Evolutionary conservation across 2,797 vertebrate genomes (phyloP), one percentile per base, ranked within the genome.

Genomic region (Falco naumanni): DNA sequence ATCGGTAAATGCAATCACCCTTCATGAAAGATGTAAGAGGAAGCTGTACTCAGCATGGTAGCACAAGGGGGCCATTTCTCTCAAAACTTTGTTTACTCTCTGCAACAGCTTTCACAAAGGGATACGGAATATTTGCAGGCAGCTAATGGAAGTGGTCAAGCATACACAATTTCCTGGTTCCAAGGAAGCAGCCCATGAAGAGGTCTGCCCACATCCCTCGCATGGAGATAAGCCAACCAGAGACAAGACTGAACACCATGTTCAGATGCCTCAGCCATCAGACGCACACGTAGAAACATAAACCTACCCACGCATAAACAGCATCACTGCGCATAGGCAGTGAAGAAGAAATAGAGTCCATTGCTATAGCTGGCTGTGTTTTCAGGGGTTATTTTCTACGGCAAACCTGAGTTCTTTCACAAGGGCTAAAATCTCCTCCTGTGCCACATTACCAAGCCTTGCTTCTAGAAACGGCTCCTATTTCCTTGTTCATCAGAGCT

Each of bases 211-310:
- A 19, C 21, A 71, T 47, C 5, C 11, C 14, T 50, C 29, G 9
- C 29, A 54, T 26, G 26, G 43, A 70, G 41, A 15, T 16, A 77
- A 80, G 14, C 9, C 68, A 25, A 45, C 5, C 13, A 37, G n/a
- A 48, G 11, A 37, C 79, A 81, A 63, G 18, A 33, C 8, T 25
- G 57, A 91, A 26, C 1, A 13, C 25, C n/a, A 31, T 0, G 0
- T 60, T 66, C 47, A 16, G 29, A 65, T 0, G 4, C 2, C 10
- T 60, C 56, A 60, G 13, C 15, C 2, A 0, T n/a, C 19, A 53
- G 34, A 28, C 28, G 11, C 2, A 9, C 16, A 0, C 4, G 10
- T 5, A 29, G 41, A 84, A 86, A 77, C 33, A 14, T 11, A 77
- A 59, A 74, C 7, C 7, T 45, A 28, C 3, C 18, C 1, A 21